Percentiles rank a stretch among this genome's conserved stretches.
Evolutionary conservation across 1,140 invertebrate genomes (phyloP).

Genomic region (Oscheius sp.): DNA sequence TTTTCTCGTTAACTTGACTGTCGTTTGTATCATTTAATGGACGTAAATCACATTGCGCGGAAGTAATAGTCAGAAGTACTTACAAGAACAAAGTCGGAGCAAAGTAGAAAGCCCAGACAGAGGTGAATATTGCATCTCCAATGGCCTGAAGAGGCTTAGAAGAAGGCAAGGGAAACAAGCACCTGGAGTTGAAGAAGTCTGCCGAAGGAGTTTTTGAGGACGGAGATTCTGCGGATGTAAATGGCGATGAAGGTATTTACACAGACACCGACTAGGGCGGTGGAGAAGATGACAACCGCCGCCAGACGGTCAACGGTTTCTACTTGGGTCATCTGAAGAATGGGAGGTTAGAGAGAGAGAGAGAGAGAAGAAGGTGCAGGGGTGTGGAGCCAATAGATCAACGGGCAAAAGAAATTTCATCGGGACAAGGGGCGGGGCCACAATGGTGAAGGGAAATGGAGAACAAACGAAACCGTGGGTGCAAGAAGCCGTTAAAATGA

Average conservation of each 20-base stretch:
- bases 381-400: neutral
- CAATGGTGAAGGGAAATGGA: too few relatives aligned
- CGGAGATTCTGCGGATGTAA: conserved; percentile 16
- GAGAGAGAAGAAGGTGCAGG: neutral
- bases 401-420: too few relatives aligned
- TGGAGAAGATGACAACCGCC: conserved; percentile 16
- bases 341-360: neutral
- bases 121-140: conserved; percentile 16
- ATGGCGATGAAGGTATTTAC: conserved; percentile 16
- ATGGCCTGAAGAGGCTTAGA: neutral
- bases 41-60: neutral
- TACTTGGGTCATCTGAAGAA: conserved; percentile 22
- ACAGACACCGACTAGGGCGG: conserved; percentile 10
- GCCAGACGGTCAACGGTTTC: conserved; percentile 13
- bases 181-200: conserved; percentile 20
- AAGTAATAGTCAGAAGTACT: neutral
- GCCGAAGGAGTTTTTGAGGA: conserved; percentile 22
- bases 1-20: too few relatives aligned
- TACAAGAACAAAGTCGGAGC: conserved; percentile 24
- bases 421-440: too few relatives aligned
- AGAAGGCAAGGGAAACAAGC: neutral
- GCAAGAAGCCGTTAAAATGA: too few relatives aligned
- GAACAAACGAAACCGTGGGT: too few relatives aligned
- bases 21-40: too few relatives aligned
- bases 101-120: conserved; percentile 29